Conservation (phyloP, 2,113 vertebrate genomes). For the Gymnogyps californianus region DNA sequence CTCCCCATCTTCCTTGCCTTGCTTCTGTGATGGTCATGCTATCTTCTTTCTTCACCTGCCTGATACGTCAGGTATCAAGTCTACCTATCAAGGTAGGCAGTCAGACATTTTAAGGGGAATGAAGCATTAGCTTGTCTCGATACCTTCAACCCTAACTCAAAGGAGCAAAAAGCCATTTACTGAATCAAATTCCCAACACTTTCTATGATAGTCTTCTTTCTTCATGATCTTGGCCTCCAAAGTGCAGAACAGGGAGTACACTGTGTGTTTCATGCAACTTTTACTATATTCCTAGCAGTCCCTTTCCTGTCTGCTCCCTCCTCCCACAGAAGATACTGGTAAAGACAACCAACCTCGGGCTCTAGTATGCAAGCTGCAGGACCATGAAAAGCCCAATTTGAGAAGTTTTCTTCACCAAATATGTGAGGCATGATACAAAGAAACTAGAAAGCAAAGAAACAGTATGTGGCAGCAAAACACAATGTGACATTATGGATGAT, state of each 20-base stretch:
- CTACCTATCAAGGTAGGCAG: not conserved
- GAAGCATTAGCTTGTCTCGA: not conserved
- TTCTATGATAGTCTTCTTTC: not conserved
- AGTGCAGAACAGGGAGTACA: not conserved
- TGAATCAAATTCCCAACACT: not conserved
- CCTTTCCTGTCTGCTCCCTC: not conserved
- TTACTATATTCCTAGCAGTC: not conserved
- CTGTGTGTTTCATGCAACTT: accelerated
- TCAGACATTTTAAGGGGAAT: accelerated
- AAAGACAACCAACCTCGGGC: not conserved
- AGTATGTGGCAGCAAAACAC: not conserved
- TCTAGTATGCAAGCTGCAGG: accelerated
- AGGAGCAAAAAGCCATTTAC: not conserved
- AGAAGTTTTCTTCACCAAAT: not conserved
- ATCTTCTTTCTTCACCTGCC: not conserved
- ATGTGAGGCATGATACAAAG: not conserved
- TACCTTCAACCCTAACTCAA: not conserved
- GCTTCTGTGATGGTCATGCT: accelerated
- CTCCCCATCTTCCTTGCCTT: not conserved
- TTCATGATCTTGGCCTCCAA: not conserved
- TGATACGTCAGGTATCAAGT: accelerated
- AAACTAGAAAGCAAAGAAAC: not conserved
- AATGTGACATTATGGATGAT: accelerated
- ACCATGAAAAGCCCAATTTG: accelerated
- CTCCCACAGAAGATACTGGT: not conserved